Conservation (phyloP, 2,113 vertebrate species). For the Scalopus aquaticus region DNA sequence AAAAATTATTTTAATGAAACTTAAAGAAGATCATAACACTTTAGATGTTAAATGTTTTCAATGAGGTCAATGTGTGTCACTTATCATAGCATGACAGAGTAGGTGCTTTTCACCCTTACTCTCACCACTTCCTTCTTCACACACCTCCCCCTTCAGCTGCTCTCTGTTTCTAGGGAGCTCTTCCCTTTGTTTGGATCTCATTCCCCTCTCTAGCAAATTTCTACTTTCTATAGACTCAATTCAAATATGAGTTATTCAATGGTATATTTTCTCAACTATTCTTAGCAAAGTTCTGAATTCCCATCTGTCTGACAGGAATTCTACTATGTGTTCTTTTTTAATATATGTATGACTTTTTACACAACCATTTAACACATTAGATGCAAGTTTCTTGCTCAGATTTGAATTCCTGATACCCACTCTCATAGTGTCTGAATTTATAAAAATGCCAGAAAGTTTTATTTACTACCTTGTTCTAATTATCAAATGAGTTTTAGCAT, state of each 20-base stretch:
- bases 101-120: background rate
- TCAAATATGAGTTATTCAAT: background rate
- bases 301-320: background rate
- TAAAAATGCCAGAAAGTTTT: background rate
- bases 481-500: background rate
- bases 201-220: background rate
- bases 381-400: background rate
- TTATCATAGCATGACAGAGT: background rate
- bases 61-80: background rate
- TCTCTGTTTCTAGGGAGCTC: background rate
- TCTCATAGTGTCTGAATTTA: background rate
- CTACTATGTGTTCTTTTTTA: background rate
- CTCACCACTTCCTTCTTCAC: background rate
- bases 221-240: background rate
- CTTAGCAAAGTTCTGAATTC: background rate
- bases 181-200: background rate
- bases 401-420: background rate
- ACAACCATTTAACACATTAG: background rate
- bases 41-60: background rate
- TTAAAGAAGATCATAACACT: background rate
- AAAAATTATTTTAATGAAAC: constrained; percentile 28
- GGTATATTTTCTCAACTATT: background rate
- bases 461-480: background rate
- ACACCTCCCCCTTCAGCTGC: background rate
- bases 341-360: background rate